Conservation (phyloP, 2,888 invertebrate species). For the Macroteleia sp. region DNA sequence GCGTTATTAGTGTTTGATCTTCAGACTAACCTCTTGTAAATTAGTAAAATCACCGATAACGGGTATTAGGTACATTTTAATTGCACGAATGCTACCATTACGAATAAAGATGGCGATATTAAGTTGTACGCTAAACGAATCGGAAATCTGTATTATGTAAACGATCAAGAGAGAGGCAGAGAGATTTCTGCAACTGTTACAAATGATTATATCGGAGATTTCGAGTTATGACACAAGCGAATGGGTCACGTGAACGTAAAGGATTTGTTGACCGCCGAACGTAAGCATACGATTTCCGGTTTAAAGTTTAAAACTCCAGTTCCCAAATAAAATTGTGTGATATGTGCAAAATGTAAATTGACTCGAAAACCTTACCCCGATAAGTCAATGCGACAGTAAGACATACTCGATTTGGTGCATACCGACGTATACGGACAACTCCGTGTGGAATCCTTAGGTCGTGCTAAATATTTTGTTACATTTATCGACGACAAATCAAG, state of each 20-base stretch:
- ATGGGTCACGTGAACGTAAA: too few relatives aligned
- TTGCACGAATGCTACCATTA: too few relatives aligned
- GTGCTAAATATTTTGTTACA: slow-evolving; percentile 61
- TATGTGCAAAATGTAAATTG: slow-evolving; percentile 5
- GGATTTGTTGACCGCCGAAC: too few relatives aligned
- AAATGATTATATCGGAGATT: too few relatives aligned
- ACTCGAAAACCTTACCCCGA: slow-evolving; percentile 10
- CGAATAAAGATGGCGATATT: too few relatives aligned
- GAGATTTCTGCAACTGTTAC: too few relatives aligned
- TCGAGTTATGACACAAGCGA: too few relatives aligned
- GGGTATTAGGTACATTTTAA: background rate
- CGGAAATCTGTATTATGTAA: too few relatives aligned
- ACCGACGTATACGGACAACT: background rate
- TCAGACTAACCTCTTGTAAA: background rate
- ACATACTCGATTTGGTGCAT: slow-evolving; percentile 10
- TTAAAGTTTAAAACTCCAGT: background rate
- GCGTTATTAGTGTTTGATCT: background rate
- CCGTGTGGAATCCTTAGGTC: background rate
- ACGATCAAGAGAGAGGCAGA: too few relatives aligned
- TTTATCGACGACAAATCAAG: slow-evolving; percentile 68
- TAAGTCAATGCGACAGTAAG: background rate
- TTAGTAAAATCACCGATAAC: background rate
- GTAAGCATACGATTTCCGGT: background rate
- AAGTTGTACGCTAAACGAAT: too few relatives aligned
- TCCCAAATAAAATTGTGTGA: background rate